Evolutionary conservation across 2,888 invertebrate species (phyloP).

Genomic region (Sphaerophoria rueppellii): DNA sequence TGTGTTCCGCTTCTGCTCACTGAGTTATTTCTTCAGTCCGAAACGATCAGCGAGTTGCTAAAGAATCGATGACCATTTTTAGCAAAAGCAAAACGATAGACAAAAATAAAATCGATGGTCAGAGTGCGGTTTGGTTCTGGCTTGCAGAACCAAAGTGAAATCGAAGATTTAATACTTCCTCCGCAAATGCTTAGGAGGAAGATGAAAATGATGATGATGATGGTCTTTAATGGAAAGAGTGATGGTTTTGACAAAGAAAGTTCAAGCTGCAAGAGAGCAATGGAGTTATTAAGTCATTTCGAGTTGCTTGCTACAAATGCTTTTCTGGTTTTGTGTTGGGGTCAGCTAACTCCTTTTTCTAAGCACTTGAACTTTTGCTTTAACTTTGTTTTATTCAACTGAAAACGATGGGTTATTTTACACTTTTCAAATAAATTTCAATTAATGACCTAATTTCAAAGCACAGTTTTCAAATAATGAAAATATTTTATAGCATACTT

Average conservation of each 20-base stretch:
- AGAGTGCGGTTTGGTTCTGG: constrained; percentile 4
- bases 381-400: too few relatives aligned
- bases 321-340: background rate
- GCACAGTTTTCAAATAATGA: too few relatives aligned
- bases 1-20: constrained; percentile 59
- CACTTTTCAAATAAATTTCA: too few relatives aligned
- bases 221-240: constrained; percentile 11
- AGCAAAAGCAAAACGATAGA: background rate
- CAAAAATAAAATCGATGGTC: constrained; percentile 33
- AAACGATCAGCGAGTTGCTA: constrained; percentile 44
- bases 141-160: constrained; percentile 34
- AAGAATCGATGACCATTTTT: constrained; percentile 64
- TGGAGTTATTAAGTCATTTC: constrained; percentile 26
- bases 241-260: constrained; percentile 30
- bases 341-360: background rate
- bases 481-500: too few relatives aligned
- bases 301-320: background rate
- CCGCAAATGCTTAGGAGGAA: background rate
- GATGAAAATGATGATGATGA: constrained; percentile 14
- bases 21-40: constrained; percentile 60
- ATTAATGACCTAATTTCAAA: too few relatives aligned
- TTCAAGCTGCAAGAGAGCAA: background rate
- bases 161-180: constrained; percentile 51
- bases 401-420: too few relatives aligned
- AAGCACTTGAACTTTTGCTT: too few relatives aligned